Base-by-base conservation (phyloP, 2,797 vertebrate genomes). In the Craterocephalus amniculus region DNA sequence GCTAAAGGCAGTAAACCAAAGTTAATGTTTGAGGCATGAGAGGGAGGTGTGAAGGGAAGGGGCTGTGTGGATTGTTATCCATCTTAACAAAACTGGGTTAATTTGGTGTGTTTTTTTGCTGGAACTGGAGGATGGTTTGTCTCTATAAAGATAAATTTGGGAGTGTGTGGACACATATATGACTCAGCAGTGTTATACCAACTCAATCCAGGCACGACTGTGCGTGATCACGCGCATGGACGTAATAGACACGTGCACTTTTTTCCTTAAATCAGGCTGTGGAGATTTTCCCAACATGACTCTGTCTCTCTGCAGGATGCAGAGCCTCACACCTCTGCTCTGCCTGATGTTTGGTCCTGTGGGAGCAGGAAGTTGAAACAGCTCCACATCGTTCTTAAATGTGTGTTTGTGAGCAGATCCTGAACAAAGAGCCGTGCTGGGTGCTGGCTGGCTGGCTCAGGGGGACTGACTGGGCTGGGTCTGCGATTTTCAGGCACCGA, bases 171-270 rank as follows among this genome's bases (percentile, higher is more conserved):
- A 89, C 71, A 86, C 82, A 81, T 80, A 75, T 52, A 82, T 89
- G 90, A 89, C 82, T 90, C 81, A 86, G 70, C 49, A n/a, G 70
- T 43, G 77, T 83, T 68, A 80, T 66, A 72, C 55, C 54, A 63
- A 66, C 59, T 67, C 73, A 69, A 67, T 57, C 26, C 66, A 83
- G 71, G 69, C 86, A 91, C 75, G 79, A 85, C 83, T 67, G 35
- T 64, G 78, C n/a, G n/a, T 12, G 2, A 52, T 45, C 74, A 72
- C 65, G 51, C 69, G 4, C 63, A 54, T 35, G 43, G 52, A 72
- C 58, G 51, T 59, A n/a, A n/a, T n/a, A n/a, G n/a, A n/a, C n/a
- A n/a, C n/a, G 54, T 58, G 49, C 40, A 67, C 6, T 70, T 22
- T 36, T 31, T 54, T 58, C 34, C 26, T 29, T 13, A 10, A 52